A percentile compares a stretch with the other conserved stretches of the same genome.
Evolutionary conservation across 2,797 vertebrate genomes (phyloP).

Genomic region (Mus spretus): DNA sequence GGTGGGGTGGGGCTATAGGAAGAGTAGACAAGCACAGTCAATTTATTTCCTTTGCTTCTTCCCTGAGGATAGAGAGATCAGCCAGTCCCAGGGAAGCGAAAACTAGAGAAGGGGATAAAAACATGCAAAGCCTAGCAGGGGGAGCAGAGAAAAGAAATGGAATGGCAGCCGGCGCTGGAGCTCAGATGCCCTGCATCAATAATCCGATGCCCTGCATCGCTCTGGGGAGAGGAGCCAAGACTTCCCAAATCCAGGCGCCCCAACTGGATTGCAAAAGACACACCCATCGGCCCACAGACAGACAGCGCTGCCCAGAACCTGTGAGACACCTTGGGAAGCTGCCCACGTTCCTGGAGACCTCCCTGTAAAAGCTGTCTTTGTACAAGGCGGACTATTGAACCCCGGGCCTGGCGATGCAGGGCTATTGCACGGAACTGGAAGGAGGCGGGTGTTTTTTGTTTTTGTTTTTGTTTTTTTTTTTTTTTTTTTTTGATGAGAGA

Average conservation of each 20-base stretch:
- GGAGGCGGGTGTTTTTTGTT: neutral
- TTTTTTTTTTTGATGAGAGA: neutral
- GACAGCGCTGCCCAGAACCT: constrained; percentile 71
- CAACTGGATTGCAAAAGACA: constrained; percentile 80
- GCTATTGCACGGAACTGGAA: neutral
- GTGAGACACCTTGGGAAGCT: constrained; percentile 71
- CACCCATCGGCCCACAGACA: constrained; percentile 80
- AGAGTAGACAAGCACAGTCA: constrained; percentile 53
- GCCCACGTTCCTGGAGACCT: constrained; percentile 66
- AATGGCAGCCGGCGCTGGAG: constrained; percentile 7
- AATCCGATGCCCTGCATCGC: constrained; percentile 63
- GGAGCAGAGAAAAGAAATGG: constrained; percentile 6
- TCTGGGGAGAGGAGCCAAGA: constrained; percentile 60
- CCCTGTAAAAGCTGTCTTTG: constrained; percentile 47
- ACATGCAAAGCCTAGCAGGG: constrained; percentile 34
- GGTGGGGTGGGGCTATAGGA: neutral
- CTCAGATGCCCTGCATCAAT: constrained; percentile 69
- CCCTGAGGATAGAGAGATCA: neutral
- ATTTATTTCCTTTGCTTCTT: constrained; percentile 66
- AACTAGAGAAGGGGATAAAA: constrained; percentile 58
- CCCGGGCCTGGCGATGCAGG: neutral
- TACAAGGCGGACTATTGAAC: neutral
- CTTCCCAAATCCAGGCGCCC: constrained; percentile 77
- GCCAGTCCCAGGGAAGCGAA: neutral
- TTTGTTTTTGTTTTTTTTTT: neutral